These are phyloP conservation scores for Zalophus californianus DNA, from an alignment of 2,797 vertebrate species.

Conservation along the genomic window DNA sequence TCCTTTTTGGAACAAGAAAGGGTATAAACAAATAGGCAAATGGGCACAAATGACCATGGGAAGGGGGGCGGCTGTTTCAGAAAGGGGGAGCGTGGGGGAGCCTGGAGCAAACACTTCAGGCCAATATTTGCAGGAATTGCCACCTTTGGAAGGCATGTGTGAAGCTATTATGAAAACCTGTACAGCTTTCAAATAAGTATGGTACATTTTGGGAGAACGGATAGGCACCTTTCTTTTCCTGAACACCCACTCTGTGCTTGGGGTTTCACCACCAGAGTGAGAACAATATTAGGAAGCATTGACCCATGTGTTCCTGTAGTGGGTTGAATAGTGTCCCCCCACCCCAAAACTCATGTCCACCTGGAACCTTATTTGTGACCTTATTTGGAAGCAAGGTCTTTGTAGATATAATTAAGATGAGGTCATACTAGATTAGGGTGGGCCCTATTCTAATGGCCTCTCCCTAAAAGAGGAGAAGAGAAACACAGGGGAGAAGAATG, in stretches of 20 bases:
- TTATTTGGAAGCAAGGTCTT: background rate
- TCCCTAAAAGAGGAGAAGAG: background rate
- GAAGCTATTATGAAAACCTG: background rate
- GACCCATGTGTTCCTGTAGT: fast-evolving
- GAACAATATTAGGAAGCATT: fast-evolving
- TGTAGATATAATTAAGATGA: background rate
- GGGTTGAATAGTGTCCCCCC: too few relatives aligned
- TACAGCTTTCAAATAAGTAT: background rate
- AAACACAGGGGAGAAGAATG: background rate
- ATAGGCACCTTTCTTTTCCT: fast-evolving
- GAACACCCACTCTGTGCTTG: background rate
- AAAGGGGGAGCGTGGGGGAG: fast-evolving
- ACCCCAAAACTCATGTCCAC: background rate
- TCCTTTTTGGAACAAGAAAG: slow-evolving; percentile 41
- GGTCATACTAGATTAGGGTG: background rate
- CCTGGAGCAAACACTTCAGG: fast-evolving
- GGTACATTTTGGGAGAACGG: fast-evolving
- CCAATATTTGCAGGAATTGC: background rate
- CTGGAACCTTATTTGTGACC: background rate
- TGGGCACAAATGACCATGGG: slow-evolving; percentile 5
- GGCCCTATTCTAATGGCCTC: background rate
- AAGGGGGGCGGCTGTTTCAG: background rate
- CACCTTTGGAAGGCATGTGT: background rate
- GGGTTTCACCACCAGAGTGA: background rate
- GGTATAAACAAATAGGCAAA: slow-evolving; percentile 60